phyloP scores from a whole-genome alignment of 1,140 invertebrate genomes.

The Geopemphigus sp. region DNA sequence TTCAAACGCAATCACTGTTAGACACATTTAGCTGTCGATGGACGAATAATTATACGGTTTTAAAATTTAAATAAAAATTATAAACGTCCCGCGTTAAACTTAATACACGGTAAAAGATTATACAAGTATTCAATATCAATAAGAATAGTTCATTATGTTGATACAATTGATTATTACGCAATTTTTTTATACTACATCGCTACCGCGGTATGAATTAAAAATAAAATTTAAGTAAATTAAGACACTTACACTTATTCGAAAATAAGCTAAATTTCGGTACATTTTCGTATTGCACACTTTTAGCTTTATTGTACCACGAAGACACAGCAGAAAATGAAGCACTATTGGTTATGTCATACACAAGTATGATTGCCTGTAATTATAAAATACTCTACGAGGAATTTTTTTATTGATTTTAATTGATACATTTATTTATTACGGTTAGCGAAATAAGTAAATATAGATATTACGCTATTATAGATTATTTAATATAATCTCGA shows the following conservation, averaged over 20 bases:
- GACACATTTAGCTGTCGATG: too few relatives aligned
- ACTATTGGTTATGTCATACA: conserved; percentile 83
- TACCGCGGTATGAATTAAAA: too few relatives aligned
- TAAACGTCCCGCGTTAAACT: too few relatives aligned
- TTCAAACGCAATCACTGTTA: too few relatives aligned
- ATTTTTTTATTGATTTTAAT: neutral
- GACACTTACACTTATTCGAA: conserved; percentile 68
- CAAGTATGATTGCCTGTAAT: conserved; percentile 60
- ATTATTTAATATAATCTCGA: neutral
- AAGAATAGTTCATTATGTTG: too few relatives aligned
- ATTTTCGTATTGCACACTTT: conserved; percentile 60
- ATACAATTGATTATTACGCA: too few relatives aligned
- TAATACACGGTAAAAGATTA: too few relatives aligned
- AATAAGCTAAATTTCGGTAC: conserved; percentile 71
- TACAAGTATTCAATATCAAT: too few relatives aligned
- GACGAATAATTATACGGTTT: too few relatives aligned
- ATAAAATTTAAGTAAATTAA: too few relatives aligned
- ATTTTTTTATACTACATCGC: too few relatives aligned
- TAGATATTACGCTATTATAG: neutral
- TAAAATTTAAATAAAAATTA: too few relatives aligned
- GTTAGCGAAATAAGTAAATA: neutral
- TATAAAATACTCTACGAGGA: neutral
- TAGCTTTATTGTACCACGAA: conserved; percentile 67
- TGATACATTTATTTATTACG: neutral
- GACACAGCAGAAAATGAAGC: conserved; percentile 76